Conservation (phyloP, 2,888 invertebrate genomes). For the Harpalus rubripes region DNA sequence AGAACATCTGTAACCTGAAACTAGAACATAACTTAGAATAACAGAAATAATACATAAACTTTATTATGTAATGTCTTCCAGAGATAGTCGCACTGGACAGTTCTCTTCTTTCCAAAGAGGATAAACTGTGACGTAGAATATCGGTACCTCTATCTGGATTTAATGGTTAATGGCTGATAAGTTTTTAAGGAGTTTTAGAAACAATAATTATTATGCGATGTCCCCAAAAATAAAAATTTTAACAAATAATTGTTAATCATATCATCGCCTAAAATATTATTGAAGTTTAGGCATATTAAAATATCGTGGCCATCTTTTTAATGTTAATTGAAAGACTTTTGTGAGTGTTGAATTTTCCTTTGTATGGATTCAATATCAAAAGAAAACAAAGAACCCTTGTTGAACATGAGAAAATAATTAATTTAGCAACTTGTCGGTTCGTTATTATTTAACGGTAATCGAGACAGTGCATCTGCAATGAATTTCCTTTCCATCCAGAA, state of each 20-base stretch:
- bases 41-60: too few relatives aligned
- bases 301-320: too few relatives aligned
- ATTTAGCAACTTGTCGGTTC: not conserved
- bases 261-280: not conserved
- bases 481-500: not conserved
- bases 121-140: too few relatives aligned
- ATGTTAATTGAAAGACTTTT: not conserved
- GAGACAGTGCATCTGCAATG: not conserved
- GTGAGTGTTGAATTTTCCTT: not conserved
- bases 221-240: not conserved
- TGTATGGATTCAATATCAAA: not conserved
- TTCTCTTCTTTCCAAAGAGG: too few relatives aligned
- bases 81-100: too few relatives aligned
- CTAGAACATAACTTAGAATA: too few relatives aligned
- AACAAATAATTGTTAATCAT: not conserved
- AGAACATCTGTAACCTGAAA: too few relatives aligned
- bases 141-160: too few relatives aligned
- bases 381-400: not conserved
- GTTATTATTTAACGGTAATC: not conserved
- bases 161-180: too few relatives aligned
- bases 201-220: slow-evolving; percentile 59
- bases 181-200: too few relatives aligned
- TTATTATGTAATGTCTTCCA: too few relatives aligned
- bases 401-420: not conserved
- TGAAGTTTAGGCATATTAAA: not conserved